Evolutionary conservation across 2,113 vertebrate genomes (phyloP), one percentile per base, ranked within the genome.

Genomic region (Lepus europaeus): DNA sequence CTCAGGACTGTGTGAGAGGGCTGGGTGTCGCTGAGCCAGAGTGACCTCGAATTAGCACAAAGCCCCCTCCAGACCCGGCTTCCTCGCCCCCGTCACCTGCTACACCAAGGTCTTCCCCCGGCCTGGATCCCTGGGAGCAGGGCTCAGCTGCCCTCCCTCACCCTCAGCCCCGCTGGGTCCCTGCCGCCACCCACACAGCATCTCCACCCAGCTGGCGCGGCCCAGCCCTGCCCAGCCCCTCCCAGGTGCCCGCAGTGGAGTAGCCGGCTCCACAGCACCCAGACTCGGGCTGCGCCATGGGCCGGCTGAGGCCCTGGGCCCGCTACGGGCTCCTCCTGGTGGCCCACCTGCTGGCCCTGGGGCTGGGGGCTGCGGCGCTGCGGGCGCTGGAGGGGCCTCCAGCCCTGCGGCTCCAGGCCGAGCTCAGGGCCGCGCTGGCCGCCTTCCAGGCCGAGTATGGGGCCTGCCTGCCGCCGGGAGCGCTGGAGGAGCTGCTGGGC

Each of bases 291-390:
- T 90, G 51, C 85, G 36, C 76, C 63, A 96, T 97, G 97, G 81
- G 92, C 77, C 19, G 7, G 56, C 80, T 96, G 23, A 90, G 73
- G 51, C 81, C 96, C 85, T 95, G 97, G 77, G 90, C 69, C 49
- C 96, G 97, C 6, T 98, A 98, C 0, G 49, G 61, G 29, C 95
- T 98, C 6, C 95, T 99, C 95, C 11, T 97, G 4, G 36, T 95
- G 33, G 68, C 91, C 84, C 98, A 99, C 80, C 36, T 98, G 68
- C 83, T 98, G 59, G 98, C 97, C 72, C 14, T 99, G 7, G 79
- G 97, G 36, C 70, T 98, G 2, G 98, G 98, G 22, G 98, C 97
- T 0, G 39, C 88, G 45, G 96, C 98, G 87, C 98, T 99, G 88
- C 97, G 96, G 56, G 93, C 79, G 2, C 81, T 99, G 45, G 98